These are phyloP conservation scores for Tribolium castaneum DNA, from an alignment of 1,140 invertebrate genomes.

Conservation along the genomic window DNA sequence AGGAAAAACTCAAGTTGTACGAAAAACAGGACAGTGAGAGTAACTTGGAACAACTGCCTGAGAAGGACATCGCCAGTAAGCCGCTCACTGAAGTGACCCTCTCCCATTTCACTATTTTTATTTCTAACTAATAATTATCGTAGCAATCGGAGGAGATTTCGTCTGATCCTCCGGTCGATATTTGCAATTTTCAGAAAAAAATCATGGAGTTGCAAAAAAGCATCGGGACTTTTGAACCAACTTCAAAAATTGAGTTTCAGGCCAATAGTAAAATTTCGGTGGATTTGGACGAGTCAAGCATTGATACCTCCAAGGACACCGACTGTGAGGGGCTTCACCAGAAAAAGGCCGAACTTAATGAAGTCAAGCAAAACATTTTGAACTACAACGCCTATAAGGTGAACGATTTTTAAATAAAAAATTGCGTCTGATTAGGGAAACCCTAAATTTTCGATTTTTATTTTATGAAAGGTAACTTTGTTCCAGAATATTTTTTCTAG, in stretches of 20 bases:
- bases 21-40: constrained; percentile 10
- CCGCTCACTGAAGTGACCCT: neutral
- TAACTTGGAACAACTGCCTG: neutral
- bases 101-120: neutral
- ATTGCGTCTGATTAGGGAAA: neutral
- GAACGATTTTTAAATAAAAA: neutral
- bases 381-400: constrained; percentile 16
- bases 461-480: too few species aligned
- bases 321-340: neutral
- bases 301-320: constrained; percentile 1
- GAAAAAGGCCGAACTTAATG: neutral
- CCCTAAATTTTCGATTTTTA: too few species aligned
- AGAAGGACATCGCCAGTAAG: neutral
- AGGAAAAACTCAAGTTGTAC: constrained; percentile 2
- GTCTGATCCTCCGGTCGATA: neutral
- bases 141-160: neutral
- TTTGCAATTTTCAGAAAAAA: constrained; percentile 12
- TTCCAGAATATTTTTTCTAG: too few species aligned
- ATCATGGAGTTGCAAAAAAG: constrained; percentile 5
- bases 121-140: neutral
- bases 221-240: neutral
- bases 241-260: neutral
- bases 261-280: constrained; percentile 13
- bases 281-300: neutral
- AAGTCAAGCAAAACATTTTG: constrained; percentile 5